Percentiles rank a stretch among this genome's conserved stretches.
Evolutionary conservation across 2,888 invertebrate genomes (phyloP).

Genomic region (Prenolepis imparis): DNA sequence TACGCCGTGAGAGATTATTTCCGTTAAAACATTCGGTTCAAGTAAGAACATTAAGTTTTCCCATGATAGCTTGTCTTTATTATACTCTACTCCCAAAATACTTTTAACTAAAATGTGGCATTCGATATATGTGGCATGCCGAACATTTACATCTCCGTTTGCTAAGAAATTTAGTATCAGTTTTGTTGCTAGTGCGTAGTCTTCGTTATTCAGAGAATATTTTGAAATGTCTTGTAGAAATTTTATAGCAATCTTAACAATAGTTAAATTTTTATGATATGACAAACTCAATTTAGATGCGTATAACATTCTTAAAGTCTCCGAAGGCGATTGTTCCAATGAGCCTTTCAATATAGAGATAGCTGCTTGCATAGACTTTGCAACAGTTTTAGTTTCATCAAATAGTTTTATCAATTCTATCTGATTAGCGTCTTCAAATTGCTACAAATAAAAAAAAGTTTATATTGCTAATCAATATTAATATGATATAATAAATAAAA

Average conservation of each 20-base stretch:
- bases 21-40: conserved; percentile 88
- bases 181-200: conserved; percentile 76
- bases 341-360: conserved; percentile 77
- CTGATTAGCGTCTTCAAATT: conserved; percentile 84
- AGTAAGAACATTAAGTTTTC: conserved; percentile 88
- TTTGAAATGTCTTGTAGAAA: conserved; percentile 83
- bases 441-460: conserved; percentile 80
- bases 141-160: conserved; percentile 88
- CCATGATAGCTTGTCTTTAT: conserved; percentile 85
- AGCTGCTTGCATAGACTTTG: conserved; percentile 86
- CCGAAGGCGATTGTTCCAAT: conserved; percentile 76
- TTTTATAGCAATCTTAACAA: conserved; percentile 87
- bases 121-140: conserved; percentile 87
- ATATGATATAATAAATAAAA: neutral
- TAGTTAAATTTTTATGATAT: conserved; percentile 88
- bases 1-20: conserved; percentile 90
- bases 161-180: conserved; percentile 88
- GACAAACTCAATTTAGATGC: conserved; percentile 88
- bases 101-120: conserved; percentile 87
- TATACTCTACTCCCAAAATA: conserved; percentile 87
- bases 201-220: conserved; percentile 75
- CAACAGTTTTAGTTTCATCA: conserved; percentile 85
- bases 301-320: conserved; percentile 87
- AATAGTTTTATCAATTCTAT: conserved; percentile 84
- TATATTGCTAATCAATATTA: neutral